Base-by-base conservation (phyloP, 2,888 invertebrate genomes). In the Hydropsyche betteni region DNA sequence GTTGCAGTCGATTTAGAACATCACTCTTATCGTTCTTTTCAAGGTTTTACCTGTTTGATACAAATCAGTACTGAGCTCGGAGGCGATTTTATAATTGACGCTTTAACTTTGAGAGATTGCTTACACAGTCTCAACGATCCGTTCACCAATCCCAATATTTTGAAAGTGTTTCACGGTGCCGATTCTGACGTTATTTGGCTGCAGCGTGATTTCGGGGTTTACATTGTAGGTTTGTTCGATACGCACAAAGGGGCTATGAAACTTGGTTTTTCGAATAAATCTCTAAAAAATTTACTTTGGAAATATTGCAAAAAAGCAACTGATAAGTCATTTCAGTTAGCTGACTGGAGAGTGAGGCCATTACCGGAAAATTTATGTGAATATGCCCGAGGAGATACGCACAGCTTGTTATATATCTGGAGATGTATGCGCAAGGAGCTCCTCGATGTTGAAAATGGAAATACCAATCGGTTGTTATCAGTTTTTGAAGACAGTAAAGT, bases 161-260 rank as follows among this genome's bases (percentile, higher is more conserved):
- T 98, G 0, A 99, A 99, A 89, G 90, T 97, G 5, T 92, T 99
- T 80, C 99, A 99, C 83, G 99, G 99, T 8, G 94, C 96, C 0
- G 92, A 94, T 76, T 87, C 83, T 77, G 99, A 99, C 83, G 89
- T 99, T 16, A 86, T 91, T 50, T 99, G 99, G 99, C 86, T 99
- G 44, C 99, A 99, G 84, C 88, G 97, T 14, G 99, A 99, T 88
- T 91, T 99, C 75, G 94, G 97, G 0, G 83, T 99, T 1, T 99
- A 99, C 83, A 86, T 99, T 2, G 98, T 99, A 0, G 98, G 98
- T 80, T 90, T 99, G 91, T 98, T 99, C 83, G 99, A 99, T 84
- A 99, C 99, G 0, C 91, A 95, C 82, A 92, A 94, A 82, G 98
- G 98, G 0, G 92, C 96, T 0, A 90, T 92, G 80, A 87, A 90